Conservation (phyloP, 2,888 invertebrate species). For the Erannis defoliaria region DNA sequence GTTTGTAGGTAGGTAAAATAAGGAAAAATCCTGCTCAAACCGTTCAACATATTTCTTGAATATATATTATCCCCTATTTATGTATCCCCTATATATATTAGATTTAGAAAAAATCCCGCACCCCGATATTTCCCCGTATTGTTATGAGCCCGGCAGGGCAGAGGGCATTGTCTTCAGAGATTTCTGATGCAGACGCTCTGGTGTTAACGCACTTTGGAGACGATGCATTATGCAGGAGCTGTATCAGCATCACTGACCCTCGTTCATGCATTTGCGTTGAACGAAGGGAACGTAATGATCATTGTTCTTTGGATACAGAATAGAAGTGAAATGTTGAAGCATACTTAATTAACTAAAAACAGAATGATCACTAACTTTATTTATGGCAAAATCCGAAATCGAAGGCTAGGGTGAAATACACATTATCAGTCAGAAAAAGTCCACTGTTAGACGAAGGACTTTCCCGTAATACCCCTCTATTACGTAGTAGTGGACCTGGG, state of each 20-base stretch:
- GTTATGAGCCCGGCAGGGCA: conserved; percentile 24
- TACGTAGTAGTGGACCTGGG: no score
- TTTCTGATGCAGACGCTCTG: conserved; percentile 68
- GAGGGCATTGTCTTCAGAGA: conserved; percentile 28
- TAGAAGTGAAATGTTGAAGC: neutral
- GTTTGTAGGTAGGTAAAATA: neutral
- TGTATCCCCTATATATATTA: no score
- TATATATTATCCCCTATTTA: conserved; percentile 11
- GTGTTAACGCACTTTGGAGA: conserved; percentile 71
- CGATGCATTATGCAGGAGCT: conserved; percentile 72
- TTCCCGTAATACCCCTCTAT: no score
- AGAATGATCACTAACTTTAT: no score
- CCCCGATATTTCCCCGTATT: conserved; percentile 26
- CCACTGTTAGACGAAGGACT: no score
- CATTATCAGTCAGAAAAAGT: no score
- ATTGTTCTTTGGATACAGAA: neutral
- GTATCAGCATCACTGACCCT: conserved; percentile 67
- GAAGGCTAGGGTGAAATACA: no score
- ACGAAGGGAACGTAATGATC: conserved; percentile 40
- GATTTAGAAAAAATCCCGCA: conserved; percentile 36
- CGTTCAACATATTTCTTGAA: neutral
- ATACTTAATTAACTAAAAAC: neutral
- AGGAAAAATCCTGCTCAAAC: neutral
- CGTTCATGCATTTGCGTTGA: conserved; percentile 48
- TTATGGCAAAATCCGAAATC: no score